These are phyloP conservation scores for Spisula subtruncata DNA, from an alignment of 2,888 invertebrate species.

Conservation along the genomic window DNA sequence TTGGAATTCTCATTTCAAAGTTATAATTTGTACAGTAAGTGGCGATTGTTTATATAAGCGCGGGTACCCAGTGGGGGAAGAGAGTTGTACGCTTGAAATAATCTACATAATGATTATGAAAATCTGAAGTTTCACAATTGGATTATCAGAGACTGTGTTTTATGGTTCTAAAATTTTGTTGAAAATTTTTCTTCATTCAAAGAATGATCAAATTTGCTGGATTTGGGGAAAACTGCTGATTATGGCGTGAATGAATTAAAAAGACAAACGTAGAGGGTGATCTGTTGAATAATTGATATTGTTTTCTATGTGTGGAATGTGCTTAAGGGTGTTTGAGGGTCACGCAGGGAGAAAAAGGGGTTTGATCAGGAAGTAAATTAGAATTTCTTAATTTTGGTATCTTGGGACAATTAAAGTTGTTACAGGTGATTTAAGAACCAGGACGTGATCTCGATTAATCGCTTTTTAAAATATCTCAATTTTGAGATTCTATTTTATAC, in stretches of 20 bases:
- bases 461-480: too few relatives aligned
- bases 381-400: too few relatives aligned
- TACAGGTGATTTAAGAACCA: neutral
- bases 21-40: neutral
- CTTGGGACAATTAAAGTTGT: neutral
- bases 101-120: neutral
- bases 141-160: neutral
- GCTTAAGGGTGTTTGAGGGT: neutral
- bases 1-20: too few relatives aligned
- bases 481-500: too few relatives aligned
- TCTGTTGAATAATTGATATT: slow-evolving; percentile 15
- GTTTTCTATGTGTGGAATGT: neutral
- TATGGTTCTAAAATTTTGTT: neutral
- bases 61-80: neutral
- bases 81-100: neutral
- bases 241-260: neutral
- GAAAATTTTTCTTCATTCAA: neutral
- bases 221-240: neutral
- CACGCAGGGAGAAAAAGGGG: neutral
- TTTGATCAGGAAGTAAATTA: neutral
- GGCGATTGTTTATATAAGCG: neutral
- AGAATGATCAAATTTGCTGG: neutral
- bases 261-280: neutral
- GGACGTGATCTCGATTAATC: neutral
- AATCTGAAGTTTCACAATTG: neutral